Base-by-base conservation (phyloP, 2,888 invertebrate genomes). In the Clepsis dumicolana region DNA sequence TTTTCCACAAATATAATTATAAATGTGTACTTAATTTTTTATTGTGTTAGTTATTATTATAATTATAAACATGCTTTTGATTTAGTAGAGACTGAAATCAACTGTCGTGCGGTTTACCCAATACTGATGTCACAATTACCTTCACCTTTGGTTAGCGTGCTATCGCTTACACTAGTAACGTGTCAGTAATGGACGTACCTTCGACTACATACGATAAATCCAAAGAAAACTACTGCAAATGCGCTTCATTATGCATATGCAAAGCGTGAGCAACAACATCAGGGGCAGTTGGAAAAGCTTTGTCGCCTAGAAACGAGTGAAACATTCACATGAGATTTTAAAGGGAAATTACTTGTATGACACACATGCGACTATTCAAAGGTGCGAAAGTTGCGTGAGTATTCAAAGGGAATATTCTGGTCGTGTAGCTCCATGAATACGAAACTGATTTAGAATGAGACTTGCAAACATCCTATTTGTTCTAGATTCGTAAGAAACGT, bases 221-320 rank as follows among this genome's bases (percentile, higher is more conserved):
- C 94, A 94, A 91, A 94, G 94, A 93, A 94, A 93, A 94, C 93
- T 94, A 94, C 93, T 93, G 94, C 94, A 94, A 86, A 94, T 94
- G 92, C 94, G 93, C 94, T 94, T 94, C 94, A 94, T 93, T 86
- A 94, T 94, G 94, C 93, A 94, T 88, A 94, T 94, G 94, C 94
- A 94, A 94, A 94, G 94, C 92, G 94, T 94, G 93, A 94, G 89
- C 93, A 94, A 94, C 93, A 94, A 94, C 94, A 94, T 94, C 94
- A 94, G 91, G 89, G 94, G 94, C 88, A 94, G 89, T 93, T 94
- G 91, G 88, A 94, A 93, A 90, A 94, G 89, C 89, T 88, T 93
- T 94, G 91, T 83, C 86, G 94, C 94, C 94, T 94, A 94, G 91
- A 93, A 93, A 94, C 87, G 91, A 92, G 90, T 83, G 91, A 93